Evolutionary conservation across 1,140 invertebrate genomes (phyloP).

Genomic region (Bombus sibiricus): DNA sequence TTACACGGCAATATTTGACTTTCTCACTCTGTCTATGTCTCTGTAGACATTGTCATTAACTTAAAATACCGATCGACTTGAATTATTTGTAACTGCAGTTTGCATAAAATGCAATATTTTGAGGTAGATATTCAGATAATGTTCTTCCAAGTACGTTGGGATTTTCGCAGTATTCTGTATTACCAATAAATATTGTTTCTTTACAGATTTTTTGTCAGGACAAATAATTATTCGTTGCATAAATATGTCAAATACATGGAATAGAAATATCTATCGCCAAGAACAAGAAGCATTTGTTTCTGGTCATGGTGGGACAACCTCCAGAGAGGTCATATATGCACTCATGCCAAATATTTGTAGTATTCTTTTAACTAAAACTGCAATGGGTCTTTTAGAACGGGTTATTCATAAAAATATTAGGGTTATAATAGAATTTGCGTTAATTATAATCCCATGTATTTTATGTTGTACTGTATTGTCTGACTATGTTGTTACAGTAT

Average conservation of each 20-base stretch:
- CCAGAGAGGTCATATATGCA: conserved; percentile 78
- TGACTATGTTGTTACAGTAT: conserved; percentile 66
- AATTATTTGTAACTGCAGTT: not conserved
- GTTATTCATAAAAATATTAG: conserved; percentile 57
- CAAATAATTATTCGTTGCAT: not conserved
- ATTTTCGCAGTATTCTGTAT: not conserved
- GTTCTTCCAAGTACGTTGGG: not conserved
- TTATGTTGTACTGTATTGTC: conserved; percentile 81
- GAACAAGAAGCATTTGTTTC: conserved; percentile 76
- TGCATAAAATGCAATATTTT: not conserved
- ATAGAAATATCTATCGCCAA: conserved; percentile 68
- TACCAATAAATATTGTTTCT: not conserved
- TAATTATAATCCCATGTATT: conserved; percentile 82
- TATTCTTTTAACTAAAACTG: conserved; percentile 73
- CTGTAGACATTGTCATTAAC: too few species aligned
- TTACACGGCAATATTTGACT: too few species aligned
- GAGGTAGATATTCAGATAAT: not conserved
- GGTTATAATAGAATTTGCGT: conserved; percentile 81
- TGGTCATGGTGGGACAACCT: conserved; percentile 72
- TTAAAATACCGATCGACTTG: not conserved
- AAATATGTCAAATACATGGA: conserved; percentile 47
- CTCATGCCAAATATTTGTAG: conserved; percentile 81
- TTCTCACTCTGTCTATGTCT: too few species aligned
- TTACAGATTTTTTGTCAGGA: conserved; percentile 22
- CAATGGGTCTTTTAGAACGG: conserved; percentile 52